phyloP scores from a whole-genome alignment of 2,113 vertebrate species.

The Scomber colias region DNA sequence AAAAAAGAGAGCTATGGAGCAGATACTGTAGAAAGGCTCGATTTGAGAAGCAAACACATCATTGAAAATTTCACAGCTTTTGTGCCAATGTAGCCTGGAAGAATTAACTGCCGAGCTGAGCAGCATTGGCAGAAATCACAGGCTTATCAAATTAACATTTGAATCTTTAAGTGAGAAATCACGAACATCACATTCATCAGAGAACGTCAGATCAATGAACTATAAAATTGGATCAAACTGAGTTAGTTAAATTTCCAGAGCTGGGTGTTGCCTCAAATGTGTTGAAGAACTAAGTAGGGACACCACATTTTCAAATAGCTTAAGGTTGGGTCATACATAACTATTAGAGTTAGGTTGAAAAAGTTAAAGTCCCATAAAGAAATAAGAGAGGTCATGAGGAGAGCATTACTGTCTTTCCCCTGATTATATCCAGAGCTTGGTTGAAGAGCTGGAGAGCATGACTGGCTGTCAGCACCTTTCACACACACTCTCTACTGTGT shows the following conservation, averaged over 20 bases:
- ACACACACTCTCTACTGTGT: slow-evolving; percentile 39
- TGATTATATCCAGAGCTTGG: slow-evolving; percentile 8
- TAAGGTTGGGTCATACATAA: not conserved
- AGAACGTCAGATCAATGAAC: slow-evolving; percentile 44
- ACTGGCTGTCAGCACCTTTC: slow-evolving; percentile 57
- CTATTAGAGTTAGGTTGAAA: not conserved
- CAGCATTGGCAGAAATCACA: slow-evolving; percentile 36
- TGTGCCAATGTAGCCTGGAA: slow-evolving; percentile 32
- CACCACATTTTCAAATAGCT: not conserved
- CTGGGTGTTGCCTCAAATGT: slow-evolving; percentile 3
- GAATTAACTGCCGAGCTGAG: slow-evolving; percentile 25
- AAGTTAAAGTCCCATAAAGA: slow-evolving; percentile 11
- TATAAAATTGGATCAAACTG: slow-evolving; percentile 46
- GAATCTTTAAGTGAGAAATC: slow-evolving; percentile 48
- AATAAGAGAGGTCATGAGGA: slow-evolving; percentile 1
- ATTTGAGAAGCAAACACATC: slow-evolving; percentile 10
- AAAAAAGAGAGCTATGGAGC: not conserved
- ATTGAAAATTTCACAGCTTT: slow-evolving; percentile 19
- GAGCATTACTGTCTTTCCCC: slow-evolving; percentile 1
- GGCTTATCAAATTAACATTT: slow-evolving; percentile 59
- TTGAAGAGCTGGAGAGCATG: slow-evolving; percentile 9
- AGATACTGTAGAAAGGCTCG: not conserved
- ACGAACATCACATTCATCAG: slow-evolving; percentile 46
- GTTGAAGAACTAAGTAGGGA: slow-evolving; percentile 5
- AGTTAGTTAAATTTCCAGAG: slow-evolving; percentile 24